Base-by-base conservation (phyloP, 2,888 invertebrate species). In the Synanthedon vespiformis region DNA sequence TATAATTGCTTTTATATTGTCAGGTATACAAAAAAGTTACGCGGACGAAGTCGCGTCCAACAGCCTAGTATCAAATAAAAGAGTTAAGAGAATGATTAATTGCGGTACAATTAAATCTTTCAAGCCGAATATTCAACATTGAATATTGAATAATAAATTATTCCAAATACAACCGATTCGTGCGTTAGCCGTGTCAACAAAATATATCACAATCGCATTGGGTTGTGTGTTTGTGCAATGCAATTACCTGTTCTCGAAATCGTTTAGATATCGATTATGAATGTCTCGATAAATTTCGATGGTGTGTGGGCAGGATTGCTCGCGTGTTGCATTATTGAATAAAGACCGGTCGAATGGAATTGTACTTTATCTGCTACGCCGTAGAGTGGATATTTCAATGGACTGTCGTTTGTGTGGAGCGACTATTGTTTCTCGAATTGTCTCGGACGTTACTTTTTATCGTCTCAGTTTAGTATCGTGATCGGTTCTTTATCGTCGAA, bases 391-490 rank as follows among this genome's bases (percentile, higher is more conserved):
- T 34, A 27, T 34, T 50, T 5, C 11, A 50, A 50, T 50, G 40
- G n/a, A 14, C 3, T 50, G 49, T 53, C 50, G 50, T 50, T 55
- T 54, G 50, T 60, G 63, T 66, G 68, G 66, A 64, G 59, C 67
- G 65, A 67, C 74, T 69, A 78, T 79, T 78, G 78, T 79, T 77
- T 75, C 77, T 68, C 72, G 71, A 77, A 75, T 67, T 72, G 71
- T 66, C 61, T 65, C 63, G 68, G 73, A 73, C 77, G 73, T 79
- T 75, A 77, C 74, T 72, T 80, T 80, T 79, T 79, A 79, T 78
- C 48, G 16, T 18, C 22, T 8, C 48, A 16, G 22, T 48, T 12
- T 48, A 48, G 22, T 18, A 48, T 48, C 48, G 12, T 16, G 48
- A 48, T 48, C 18, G 14, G 14, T 22, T 48, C 48, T 48, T 48